Evolutionary conservation across 2,888 invertebrate species (phyloP).

Genomic region (Teleiodes luculella): DNA sequence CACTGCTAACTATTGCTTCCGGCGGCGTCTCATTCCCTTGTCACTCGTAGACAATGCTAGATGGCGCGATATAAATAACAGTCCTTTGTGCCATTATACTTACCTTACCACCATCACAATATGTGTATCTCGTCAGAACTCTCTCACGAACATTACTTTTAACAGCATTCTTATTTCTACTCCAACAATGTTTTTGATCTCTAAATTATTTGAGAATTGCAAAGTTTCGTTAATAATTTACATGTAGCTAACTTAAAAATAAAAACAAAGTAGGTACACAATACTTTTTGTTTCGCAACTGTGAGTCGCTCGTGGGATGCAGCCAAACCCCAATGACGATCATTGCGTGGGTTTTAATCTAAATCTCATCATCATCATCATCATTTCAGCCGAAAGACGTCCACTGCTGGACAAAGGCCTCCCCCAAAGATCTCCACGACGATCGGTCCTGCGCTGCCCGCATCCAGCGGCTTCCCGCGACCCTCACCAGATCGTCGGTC

Average conservation of each 20-base stretch:
- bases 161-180: slow-evolving; percentile 16
- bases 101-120: slow-evolving; percentile 22
- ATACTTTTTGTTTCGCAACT: not conserved
- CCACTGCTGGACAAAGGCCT: too few species aligned
- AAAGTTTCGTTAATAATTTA: not conserved
- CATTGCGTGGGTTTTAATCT: not conserved
- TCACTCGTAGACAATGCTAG: slow-evolving; percentile 22
- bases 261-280: too few species aligned
- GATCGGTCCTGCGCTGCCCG: too few species aligned
- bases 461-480: too few species aligned
- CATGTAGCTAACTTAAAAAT: too few species aligned
- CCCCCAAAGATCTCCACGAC: too few species aligned
- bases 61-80: slow-evolving; percentile 20
- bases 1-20: not conserved
- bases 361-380: too few species aligned
- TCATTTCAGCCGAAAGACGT: too few species aligned
- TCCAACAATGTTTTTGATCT: slow-evolving; percentile 4
- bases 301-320: not conserved
- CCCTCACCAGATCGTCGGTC: too few species aligned
- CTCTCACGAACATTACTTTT: slow-evolving; percentile 41
- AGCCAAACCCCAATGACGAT: not conserved
- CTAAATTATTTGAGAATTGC: not conserved
- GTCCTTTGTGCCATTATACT: slow-evolving; percentile 8
- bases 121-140: slow-evolving; percentile 32
- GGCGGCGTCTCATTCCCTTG: slow-evolving; percentile 18